phyloP scores from a whole-genome alignment of 2,113 vertebrate genomes.

The Ceuthmochares aereus region DNA sequence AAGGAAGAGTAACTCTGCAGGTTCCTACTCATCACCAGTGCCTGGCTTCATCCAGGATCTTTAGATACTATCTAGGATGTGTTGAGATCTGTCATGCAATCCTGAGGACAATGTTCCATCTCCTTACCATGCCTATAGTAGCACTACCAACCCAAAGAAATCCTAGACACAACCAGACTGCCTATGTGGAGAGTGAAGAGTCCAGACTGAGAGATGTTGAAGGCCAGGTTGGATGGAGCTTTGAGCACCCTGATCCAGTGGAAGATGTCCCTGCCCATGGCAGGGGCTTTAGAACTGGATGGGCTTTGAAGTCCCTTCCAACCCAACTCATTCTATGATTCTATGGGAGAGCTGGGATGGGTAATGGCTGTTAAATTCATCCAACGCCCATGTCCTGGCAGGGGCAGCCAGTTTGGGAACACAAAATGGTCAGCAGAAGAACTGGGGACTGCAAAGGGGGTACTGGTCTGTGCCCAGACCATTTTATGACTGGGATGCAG shows the following conservation, averaged over 20 bases:
- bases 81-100: background rate
- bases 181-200: background rate
- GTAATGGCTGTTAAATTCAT: background rate
- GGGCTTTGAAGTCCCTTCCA: too few relatives aligned
- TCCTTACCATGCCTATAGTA: background rate
- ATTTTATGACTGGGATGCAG: background rate
- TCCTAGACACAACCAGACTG: background rate
- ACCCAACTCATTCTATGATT: too few relatives aligned
- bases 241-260: too few relatives aligned
- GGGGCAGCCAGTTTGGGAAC: background rate
- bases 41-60: background rate
- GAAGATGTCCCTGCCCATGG: too few relatives aligned
- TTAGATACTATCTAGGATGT: background rate
- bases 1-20: background rate
- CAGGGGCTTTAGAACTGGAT: too few relatives aligned
- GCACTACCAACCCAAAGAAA: background rate
- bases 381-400: background rate
- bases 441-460: background rate
- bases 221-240: too few relatives aligned
- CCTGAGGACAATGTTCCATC: rapidly evolving
- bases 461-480: background rate
- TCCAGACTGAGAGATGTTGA: too few relatives aligned
- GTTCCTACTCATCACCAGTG: background rate
- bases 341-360: background rate
- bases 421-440: background rate